Base-by-base conservation (phyloP, 1,140 invertebrate genomes). In the Ctenoplectra terminalis region DNA sequence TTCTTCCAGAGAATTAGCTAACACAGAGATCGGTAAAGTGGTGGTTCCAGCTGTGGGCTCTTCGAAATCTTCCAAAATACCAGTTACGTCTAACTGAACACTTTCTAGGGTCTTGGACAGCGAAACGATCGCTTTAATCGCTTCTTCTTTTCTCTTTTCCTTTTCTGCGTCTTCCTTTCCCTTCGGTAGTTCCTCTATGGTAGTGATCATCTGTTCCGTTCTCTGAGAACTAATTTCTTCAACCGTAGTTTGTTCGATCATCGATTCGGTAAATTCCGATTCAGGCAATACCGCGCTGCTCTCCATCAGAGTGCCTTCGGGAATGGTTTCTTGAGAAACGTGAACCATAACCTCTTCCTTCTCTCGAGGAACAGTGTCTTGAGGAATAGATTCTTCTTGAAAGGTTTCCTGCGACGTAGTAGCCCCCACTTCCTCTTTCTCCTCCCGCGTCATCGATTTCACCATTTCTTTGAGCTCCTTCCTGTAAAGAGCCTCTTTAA, bases 41-140 rank as follows among this genome's bases (percentile, higher is more conserved):
- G 79, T 58, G 20, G 54, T 85, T 17, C 76, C 82, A 23, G 86
- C 67, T 9, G 83, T 82, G 9, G 83, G 83, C 66, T 91, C 84
- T 26, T 92, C 90, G 29, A 89, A 92, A 60, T 92, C 89, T 43
- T 91, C 90, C 6, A 92, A 37, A 46, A 90, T 90, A 8, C 48
- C 70, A 5, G 87, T 88, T 29, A 91, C 81, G 8, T 91, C 84
- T 6, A 91, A 29, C 29, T 91, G 82, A 70, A 92, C 72, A 23
- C 74, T 84, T 20, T 87, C 78, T 9, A 92, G 60, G 2, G 84
- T 85, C 13, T 74, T 79, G 7, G 75, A 60, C 26, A 87, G 50
- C 1, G 64, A 60, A 3, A 11, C n/a, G 2, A 83, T 52, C 40
- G 84, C 37, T 4, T 50, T 46, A 3, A 9, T 48, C 0, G 40